Base-by-base conservation (phyloP, 2,888 invertebrate species). In the Plusia festucae region DNA sequence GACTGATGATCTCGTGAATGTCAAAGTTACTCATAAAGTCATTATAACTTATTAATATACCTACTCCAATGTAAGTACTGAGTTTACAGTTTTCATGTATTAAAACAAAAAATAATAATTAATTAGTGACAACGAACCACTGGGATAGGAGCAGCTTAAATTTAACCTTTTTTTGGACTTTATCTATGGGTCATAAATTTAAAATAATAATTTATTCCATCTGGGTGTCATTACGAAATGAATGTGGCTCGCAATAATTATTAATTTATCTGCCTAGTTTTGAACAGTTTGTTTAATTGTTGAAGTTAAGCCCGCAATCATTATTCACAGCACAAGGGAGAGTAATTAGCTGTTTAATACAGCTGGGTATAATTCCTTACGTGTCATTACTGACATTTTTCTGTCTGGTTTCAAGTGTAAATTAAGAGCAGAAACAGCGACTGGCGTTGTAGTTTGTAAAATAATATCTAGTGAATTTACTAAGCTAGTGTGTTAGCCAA, bases 351-450 rank as follows among this genome's bases (percentile, higher is more conserved):
- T 60, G 61, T 59, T 58, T 58, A 76, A 61, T 72, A 73, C 54
- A 58, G 58, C 40, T 8, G 60, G 52, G 62, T 62, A 62, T 59
- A 40, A 55, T 73, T 70, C 70, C 60, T 66, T 61, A 58, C 75
- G 68, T 75, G 58, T 66, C 81, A 82, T 87, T 85, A 82, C 62
- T 65, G 69, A 53, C 63, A 66, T 77, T 82, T 78, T 80, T 82
- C 74, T 76, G 71, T 63, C 53, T 60, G 40, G 30, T 62, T 27
- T 55, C 30, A n/a, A n/a, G 15, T 11, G 1, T 40, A 15, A n/a
- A n/a, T 4, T 20, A 18, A 9, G 6, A 20, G 20, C 9, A 49
- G 20, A 18, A 9, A 20, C 30, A 30, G 30, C 8, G 4, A 6
- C n/a, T 5, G n/a, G 6, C 40, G 40, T n/a, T n/a, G n/a, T 7